Evolutionary conservation across 2,797 vertebrate genomes (phyloP).

Genomic region (Hemitrygon akajei): DNA sequence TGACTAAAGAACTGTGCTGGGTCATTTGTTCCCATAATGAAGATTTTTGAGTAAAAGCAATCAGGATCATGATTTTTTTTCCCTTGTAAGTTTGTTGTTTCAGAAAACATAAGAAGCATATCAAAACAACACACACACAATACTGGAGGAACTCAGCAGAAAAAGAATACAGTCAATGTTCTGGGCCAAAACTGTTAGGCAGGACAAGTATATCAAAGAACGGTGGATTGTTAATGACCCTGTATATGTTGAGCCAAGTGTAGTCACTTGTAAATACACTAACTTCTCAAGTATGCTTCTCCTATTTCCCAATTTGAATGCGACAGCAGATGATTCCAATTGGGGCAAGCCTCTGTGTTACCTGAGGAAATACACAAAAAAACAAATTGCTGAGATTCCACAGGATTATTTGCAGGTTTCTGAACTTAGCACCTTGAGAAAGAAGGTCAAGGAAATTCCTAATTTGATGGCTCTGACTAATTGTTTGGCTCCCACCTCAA

Average conservation of each 20-base stretch:
- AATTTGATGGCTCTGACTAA: not conserved
- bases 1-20: not conserved
- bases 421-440: not conserved
- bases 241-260: not conserved
- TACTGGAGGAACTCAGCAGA: no score
- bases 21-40: not conserved
- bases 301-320: not conserved
- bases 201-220: not conserved
- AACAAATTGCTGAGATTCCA: not conserved
- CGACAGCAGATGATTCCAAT: not conserved
- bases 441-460: not conserved
- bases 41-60: not conserved
- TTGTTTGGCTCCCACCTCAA: not conserved
- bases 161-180: no score
- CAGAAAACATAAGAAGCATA: not conserved
- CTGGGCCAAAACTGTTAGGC: no score
- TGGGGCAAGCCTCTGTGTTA: not conserved
- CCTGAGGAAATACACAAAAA: not conserved
- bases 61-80: not conserved
- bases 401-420: no score
- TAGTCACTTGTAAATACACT: not conserved
- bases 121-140: not conserved
- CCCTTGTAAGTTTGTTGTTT: constrained; percentile 10
- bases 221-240: not conserved
- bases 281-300: not conserved